Base-by-base conservation (phyloP, 2,797 vertebrate species). In the Phoxinus dragarum region DNA sequence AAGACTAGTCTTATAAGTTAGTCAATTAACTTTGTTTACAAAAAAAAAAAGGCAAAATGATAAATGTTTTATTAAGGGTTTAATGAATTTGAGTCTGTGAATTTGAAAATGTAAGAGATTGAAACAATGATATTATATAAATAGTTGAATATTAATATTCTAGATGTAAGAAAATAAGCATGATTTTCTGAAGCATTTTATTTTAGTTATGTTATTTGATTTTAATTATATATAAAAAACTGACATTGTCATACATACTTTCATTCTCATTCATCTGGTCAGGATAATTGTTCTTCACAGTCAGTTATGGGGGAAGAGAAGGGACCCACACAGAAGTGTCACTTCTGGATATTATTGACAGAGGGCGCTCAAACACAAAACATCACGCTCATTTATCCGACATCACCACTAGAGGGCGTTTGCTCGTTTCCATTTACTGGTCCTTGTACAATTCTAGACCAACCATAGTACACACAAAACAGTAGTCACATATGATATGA, bases 361-460 rank as follows among this genome's bases (percentile, higher is more conserved):
- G 87, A 49, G 67, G 84, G 84, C 82, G 84, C 78, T 52, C 68
- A 59, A 88, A 82, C 27, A 81, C 47, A 71, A 79, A 49, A 59
- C 23, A 77, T 54, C 61, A 42, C 52, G 11, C 17, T 81, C 27
- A 34, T 84, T 40, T 64, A 16, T 31, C n/a, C 8, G 1, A 38
- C 61, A 19, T 12, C 17, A 69, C 56, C 86, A 74, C 75, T 84
- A 79, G 80, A 79, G 31, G 80, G 80, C 19, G 31, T 27, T 19
- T 69, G 6, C 3, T 68, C 9, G 27, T 61, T 61, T 19, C 9
- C 2, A 1, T 23, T 42, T 23, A n/a, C 23, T 21, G 23, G 5
- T 5, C 21, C 11, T 59, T 42, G 74, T 27, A 40, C 27, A 59
- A 61, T 59, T 27, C 11, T 38, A 61, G 11, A 27, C 8, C 12